Conservation (phyloP, 2,797 vertebrate species). For the Anas capensis region DNA sequence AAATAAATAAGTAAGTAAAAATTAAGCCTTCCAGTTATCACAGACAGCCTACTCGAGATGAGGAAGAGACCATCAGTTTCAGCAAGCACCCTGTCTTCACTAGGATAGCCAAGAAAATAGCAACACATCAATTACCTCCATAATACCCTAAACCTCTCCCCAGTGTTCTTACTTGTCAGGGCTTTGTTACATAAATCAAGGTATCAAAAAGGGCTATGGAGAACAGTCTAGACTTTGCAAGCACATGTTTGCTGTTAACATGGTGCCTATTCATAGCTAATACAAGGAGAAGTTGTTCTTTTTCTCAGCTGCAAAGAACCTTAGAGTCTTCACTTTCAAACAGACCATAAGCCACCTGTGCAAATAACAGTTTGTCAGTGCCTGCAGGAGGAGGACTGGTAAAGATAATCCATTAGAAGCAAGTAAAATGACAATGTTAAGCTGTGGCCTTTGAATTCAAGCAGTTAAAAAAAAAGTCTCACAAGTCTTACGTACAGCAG, state of each 20-base stretch:
- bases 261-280: not conserved
- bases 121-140: not conserved
- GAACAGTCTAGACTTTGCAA: not conserved
- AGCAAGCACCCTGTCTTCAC: not conserved
- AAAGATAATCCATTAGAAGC: not conserved
- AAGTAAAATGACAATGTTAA: not conserved
- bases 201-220: accelerated
- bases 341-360: not conserved
- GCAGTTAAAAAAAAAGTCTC: not conserved
- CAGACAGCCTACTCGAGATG: not conserved
- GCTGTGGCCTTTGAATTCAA: not conserved
- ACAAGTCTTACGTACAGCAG: not conserved
- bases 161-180: not conserved
- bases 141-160: not conserved
- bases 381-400: not conserved
- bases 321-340: not conserved
- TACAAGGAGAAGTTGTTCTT: not conserved
- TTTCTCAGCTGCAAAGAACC: not conserved
- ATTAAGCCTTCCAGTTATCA: not conserved
- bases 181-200: not conserved
- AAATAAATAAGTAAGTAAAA: not conserved
- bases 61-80: not conserved
- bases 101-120: not conserved
- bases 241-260: not conserved
- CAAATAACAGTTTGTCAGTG: not conserved